Conservation (phyloP, 1,140 invertebrate genomes). For the Drosophila sechellia region DNA sequence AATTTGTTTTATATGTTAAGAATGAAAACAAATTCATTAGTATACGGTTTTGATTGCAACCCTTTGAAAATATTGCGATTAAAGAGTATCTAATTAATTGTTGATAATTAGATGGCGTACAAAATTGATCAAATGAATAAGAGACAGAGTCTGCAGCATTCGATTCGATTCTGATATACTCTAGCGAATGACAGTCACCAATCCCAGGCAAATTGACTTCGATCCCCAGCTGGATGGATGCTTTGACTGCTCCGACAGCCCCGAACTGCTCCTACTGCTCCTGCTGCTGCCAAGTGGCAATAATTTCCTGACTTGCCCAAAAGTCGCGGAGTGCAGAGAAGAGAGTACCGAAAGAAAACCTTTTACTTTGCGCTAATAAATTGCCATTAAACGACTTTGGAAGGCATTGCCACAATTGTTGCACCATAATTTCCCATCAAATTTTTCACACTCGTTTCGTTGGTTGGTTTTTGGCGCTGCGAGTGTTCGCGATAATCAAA, state of each 20-base stretch:
- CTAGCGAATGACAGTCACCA: conserved; percentile 25
- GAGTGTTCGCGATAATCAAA: conserved; percentile 78
- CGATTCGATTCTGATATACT: conserved; percentile 9
- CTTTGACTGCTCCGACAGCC: conserved; percentile 44
- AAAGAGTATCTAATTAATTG: too few species aligned
- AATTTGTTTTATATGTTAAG: too few species aligned
- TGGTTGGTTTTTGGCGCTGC: conserved; percentile 47
- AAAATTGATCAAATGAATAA: too few species aligned
- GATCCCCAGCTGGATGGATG: conserved; percentile 47
- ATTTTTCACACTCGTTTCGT: conserved; percentile 79
- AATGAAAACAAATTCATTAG: too few species aligned
- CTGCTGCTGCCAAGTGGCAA: conserved; percentile 65
- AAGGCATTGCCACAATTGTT: conserved; percentile 76
- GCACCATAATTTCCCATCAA: conserved; percentile 83
- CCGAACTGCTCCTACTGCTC: conserved; percentile 22
- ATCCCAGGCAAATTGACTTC: conserved; percentile 51
- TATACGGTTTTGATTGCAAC: too few species aligned
- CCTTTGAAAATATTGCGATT: too few species aligned
- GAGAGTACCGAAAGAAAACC: conserved; percentile 55
- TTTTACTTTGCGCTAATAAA: conserved; percentile 83
- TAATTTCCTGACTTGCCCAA: conserved; percentile 60
- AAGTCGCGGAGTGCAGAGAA: conserved; percentile 19
- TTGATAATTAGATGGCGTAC: too few species aligned
- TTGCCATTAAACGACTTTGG: conserved; percentile 75
- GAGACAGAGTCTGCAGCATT: not conserved